Percentiles rank a stretch among this genome's conserved stretches.
Conservation (phyloP, 2,888 invertebrate genomes). For the Beris morrisii region DNA sequence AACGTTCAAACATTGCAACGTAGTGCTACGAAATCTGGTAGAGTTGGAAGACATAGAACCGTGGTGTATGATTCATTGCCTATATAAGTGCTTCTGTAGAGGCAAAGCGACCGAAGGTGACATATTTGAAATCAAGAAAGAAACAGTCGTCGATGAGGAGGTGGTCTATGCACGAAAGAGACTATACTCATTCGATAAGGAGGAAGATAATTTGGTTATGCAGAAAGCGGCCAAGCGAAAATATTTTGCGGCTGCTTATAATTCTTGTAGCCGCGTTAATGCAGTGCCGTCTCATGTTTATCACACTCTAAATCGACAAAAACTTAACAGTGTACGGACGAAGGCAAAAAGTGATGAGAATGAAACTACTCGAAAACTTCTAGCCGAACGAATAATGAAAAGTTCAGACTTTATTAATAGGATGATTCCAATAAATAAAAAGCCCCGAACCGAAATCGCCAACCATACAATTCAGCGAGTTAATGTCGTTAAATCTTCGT, state of each 20-base stretch:
- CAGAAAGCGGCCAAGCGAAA: constrained; percentile 3
- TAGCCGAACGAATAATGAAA: too few species aligned
- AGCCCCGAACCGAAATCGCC: too few species aligned
- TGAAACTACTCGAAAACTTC: too few species aligned
- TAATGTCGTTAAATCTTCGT: too few species aligned
- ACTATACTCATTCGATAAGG: constrained; percentile 51
- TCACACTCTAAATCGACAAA: not conserved
- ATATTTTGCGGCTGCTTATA: constrained; percentile 10
- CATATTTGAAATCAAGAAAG: constrained; percentile 40
- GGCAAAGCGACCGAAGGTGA: constrained; percentile 51
- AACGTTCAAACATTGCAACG: constrained; percentile 49
- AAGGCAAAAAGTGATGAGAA: not conserved
- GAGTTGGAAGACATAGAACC: constrained; percentile 59
- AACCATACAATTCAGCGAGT: too few species aligned
- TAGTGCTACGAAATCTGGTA: constrained; percentile 47
- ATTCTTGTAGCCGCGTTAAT: constrained; percentile 3
- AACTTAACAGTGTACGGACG: not conserved
- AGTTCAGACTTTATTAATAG: too few species aligned
- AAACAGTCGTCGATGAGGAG: constrained; percentile 43
- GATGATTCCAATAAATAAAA: too few species aligned
- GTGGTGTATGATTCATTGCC: constrained; percentile 68
- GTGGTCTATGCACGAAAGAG: constrained; percentile 41
- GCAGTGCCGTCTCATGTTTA: constrained; percentile 2
- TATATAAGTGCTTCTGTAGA: constrained; percentile 69
- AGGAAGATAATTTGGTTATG: constrained; percentile 32